These are phyloP conservation scores for Ophioninae sp. DNA, from an alignment of 2,888 invertebrate genomes.

Conservation along the genomic window DNA sequence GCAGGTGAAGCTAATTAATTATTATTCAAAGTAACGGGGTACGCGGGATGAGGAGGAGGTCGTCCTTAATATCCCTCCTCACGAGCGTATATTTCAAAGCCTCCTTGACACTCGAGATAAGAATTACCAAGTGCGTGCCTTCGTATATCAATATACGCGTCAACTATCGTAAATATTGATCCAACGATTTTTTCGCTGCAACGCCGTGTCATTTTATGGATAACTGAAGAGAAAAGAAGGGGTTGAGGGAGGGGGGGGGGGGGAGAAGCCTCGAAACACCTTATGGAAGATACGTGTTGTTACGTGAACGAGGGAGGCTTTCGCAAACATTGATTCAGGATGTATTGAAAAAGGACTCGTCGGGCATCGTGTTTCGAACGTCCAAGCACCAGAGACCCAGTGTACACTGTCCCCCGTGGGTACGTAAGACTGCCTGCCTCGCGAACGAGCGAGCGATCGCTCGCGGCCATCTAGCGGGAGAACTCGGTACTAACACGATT, in stretches of 20 bases:
- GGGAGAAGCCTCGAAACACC: background rate
- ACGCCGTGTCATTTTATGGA: slow-evolving; percentile 22
- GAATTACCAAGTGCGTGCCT: slow-evolving; percentile 8
- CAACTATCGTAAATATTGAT: slow-evolving; percentile 38
- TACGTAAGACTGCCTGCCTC: background rate
- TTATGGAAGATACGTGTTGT: slow-evolving; percentile 42
- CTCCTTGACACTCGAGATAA: slow-evolving; percentile 33
- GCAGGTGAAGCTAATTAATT: slow-evolving; percentile 74
- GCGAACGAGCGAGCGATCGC: background rate
- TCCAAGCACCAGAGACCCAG: background rate
- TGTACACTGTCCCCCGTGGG: slow-evolving; percentile 2
- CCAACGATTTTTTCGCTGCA: slow-evolving; percentile 8
- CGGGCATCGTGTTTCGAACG: slow-evolving; percentile 17
- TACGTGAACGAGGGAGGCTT: slow-evolving; percentile 42
- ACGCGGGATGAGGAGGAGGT: slow-evolving; percentile 44
- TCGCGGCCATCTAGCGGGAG: too few species aligned
- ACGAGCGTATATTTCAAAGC: slow-evolving; percentile 21
- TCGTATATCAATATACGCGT: slow-evolving; percentile 21
- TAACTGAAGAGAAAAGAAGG: background rate
- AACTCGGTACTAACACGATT: too few species aligned
- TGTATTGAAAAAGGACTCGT: slow-evolving; percentile 59
- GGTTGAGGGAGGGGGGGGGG: background rate
- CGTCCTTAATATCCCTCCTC: slow-evolving; percentile 55
- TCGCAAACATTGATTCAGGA: slow-evolving; percentile 56
- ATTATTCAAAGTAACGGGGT: slow-evolving; percentile 75